Evolutionary conservation across 2,113 vertebrate genomes (phyloP).

Genomic region (Natator depressus): DNA sequence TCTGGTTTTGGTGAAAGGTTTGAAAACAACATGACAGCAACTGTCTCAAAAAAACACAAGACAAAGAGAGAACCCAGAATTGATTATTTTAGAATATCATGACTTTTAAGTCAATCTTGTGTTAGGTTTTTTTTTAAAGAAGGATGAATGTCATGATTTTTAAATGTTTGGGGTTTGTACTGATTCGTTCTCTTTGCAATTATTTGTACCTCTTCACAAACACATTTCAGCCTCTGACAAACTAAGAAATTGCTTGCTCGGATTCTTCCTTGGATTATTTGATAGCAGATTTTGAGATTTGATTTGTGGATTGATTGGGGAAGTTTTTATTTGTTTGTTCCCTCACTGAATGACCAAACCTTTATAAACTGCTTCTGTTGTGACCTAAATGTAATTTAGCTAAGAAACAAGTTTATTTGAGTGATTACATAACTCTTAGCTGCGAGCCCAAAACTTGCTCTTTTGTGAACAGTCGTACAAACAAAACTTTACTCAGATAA

Average conservation of each 20-base stretch:
- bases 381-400: not conserved
- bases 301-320: not conserved
- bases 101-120: not conserved
- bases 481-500: not conserved
- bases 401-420: not conserved
- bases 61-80: not conserved
- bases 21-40: not conserved
- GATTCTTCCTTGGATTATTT: not conserved
- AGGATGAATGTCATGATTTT: not conserved
- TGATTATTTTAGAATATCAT: not conserved
- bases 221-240: accelerated
- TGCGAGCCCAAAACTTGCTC: not conserved
- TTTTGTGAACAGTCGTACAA: not conserved
- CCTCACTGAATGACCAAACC: not conserved
- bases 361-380: not conserved
- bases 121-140: not conserved
- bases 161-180: not conserved
- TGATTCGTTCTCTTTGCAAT: not conserved
- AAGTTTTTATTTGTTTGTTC: not conserved
- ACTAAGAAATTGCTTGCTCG: not conserved
- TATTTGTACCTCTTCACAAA: not conserved
- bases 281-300: not conserved
- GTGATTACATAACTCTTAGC: not conserved
- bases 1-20: no score
- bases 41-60: not conserved